phyloP scores from a whole-genome alignment of 2,888 invertebrate species.

The Folsomia candida region DNA sequence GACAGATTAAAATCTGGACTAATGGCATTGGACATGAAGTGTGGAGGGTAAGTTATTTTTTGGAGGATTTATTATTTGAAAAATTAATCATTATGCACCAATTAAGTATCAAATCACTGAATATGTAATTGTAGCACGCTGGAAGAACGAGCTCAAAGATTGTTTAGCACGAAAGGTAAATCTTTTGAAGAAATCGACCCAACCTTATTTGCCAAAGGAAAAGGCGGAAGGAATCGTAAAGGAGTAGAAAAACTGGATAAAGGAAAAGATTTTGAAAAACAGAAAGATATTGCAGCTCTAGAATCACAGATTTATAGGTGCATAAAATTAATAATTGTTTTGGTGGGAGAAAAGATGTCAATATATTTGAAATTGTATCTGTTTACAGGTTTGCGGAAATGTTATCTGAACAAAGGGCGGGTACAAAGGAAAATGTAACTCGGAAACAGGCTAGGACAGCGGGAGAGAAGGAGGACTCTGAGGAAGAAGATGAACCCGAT shows the following conservation, averaged over 20 bases:
- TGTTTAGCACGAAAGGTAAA: constrained; percentile 91
- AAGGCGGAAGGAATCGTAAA: no score
- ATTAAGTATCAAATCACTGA: constrained; percentile 7
- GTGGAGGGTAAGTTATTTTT: constrained; percentile 84
- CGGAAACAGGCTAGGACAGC: constrained; percentile 94
- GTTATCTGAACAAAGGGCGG: constrained; percentile 77
- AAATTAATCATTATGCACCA: constrained; percentile 8
- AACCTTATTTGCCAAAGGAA: constrained; percentile 84
- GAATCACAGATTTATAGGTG: constrained; percentile 88
- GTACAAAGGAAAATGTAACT: constrained; percentile 97
- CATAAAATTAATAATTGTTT: neutral
- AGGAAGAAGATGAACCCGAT: constrained; percentile 72
- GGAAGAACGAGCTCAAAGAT: constrained; percentile 92
- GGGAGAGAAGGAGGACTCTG: constrained; percentile 87
- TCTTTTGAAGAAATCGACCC: constrained; percentile 83
- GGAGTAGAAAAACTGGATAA: constrained; percentile 60
- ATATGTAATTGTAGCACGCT: constrained; percentile 64
- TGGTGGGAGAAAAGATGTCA: neutral
- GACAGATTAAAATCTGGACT: constrained; percentile 96
- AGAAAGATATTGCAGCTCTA: constrained; percentile 80
- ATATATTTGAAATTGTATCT: constrained; percentile 16
- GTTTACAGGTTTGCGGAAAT: constrained; percentile 70
- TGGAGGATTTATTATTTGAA: neutral
- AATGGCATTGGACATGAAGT: constrained; percentile 94
- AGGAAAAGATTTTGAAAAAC: constrained; percentile 65